Evolutionary conservation across 2,113 vertebrate genomes (phyloP).

Genomic region (Junco hyemalis): DNA sequence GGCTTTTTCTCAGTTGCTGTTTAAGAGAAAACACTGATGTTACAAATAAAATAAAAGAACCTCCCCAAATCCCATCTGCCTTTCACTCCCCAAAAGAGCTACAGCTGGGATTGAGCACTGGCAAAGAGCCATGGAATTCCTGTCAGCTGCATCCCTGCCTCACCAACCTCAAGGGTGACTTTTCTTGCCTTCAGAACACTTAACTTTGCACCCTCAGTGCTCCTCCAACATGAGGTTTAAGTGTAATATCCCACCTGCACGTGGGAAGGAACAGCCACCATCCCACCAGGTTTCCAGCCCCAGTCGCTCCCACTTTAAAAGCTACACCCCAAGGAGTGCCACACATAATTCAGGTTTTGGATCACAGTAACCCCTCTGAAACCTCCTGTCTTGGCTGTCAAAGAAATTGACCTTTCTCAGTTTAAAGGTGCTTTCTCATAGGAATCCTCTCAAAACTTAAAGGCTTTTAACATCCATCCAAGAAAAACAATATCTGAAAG

Average conservation of each 20-base stretch:
- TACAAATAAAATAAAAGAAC: not conserved
- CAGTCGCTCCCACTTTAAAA: conserved; percentile 18
- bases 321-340: conserved; percentile 21
- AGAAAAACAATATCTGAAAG: conserved; percentile 42
- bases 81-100: not conserved
- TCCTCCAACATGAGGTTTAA: not conserved
- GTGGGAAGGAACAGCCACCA: not conserved
- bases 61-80: not conserved
- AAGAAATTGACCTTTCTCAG: conserved; percentile 55
- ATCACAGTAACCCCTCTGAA: conserved; percentile 30
- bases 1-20: not conserved
- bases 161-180: not conserved
- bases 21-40: not conserved
- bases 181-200: not conserved
- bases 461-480: conserved; percentile 43
- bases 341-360: conserved; percentile 52
- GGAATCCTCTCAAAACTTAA: conserved; percentile 41
- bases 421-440: conserved; percentile 57
- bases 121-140: not conserved
- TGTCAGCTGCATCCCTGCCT: not conserved
- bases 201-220: not conserved
- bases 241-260: not conserved
- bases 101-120: not conserved
- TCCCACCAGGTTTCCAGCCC: not conserved
- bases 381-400: conserved; percentile 47